These are phyloP conservation scores for Drosophila maculinotata DNA, from an alignment of 2,888 invertebrate species.

Conservation along the genomic window DNA sequence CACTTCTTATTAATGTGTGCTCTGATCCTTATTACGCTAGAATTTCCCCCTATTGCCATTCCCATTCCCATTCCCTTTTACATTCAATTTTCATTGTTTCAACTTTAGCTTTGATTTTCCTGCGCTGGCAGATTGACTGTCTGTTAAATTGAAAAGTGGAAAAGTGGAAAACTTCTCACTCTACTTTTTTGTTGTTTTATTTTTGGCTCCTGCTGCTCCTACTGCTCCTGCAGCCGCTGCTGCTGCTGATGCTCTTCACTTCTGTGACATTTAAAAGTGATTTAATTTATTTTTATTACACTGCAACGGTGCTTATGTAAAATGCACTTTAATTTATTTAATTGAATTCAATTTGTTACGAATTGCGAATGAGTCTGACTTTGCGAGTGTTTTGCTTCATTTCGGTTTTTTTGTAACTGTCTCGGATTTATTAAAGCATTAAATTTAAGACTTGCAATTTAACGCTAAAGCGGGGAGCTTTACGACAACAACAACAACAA, in stretches of 20 bases:
- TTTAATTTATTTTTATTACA: conserved; percentile 58
- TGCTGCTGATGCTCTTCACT: conserved; percentile 21
- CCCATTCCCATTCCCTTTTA: conserved; percentile 5
- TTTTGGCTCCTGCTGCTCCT: background rate
- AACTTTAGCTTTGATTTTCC: conserved; percentile 71
- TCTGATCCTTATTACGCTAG: conserved; percentile 50
- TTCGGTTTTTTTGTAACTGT: conserved; percentile 13
- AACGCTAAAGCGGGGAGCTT: conserved; percentile 57
- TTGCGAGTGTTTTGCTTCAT: conserved; percentile 3
- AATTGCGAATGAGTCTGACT: conserved; percentile 51
- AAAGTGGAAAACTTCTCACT: conserved; percentile 17
- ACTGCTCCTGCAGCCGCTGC: background rate
- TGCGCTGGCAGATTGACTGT: conserved; percentile 49
- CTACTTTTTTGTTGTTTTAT: background rate
- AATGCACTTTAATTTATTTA: conserved; percentile 78
- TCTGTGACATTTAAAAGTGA: conserved; percentile 50
- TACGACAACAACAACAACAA: conserved; percentile 41
- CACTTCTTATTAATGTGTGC: conserved; percentile 65
- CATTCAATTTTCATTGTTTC: conserved; percentile 59
- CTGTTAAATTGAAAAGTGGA: conserved; percentile 37
- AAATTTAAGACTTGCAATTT: conserved; percentile 71
- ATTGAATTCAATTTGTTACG: conserved; percentile 72
- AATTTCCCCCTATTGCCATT: conserved; percentile 5
- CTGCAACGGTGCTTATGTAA: conserved; percentile 56
- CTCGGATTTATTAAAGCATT: conserved; percentile 75